Conservation (phyloP, 2,113 vertebrate genomes). For the Trachemys scripta region DNA sequence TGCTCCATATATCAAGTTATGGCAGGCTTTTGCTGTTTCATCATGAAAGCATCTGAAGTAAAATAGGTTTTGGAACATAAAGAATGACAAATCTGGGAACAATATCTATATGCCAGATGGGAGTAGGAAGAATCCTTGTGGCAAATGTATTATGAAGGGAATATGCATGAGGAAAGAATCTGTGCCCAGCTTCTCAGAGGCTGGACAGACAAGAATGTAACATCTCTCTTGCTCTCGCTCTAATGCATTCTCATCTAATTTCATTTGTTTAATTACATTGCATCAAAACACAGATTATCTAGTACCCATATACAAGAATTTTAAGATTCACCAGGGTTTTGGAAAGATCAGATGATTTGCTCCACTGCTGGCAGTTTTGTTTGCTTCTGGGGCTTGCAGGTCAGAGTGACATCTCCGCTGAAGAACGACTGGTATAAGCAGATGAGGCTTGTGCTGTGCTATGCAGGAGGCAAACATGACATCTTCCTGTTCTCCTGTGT, state of each 20-base stretch:
- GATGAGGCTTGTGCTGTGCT: not conserved
- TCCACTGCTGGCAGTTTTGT: not conserved
- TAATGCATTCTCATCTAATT: conserved; percentile 49
- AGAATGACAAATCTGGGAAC: conserved; percentile 79
- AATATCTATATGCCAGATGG: conserved; percentile 80
- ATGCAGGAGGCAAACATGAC: not conserved
- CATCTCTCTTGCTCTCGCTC: conserved; percentile 8
- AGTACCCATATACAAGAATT: not conserved
- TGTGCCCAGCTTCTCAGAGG: conserved; percentile 63
- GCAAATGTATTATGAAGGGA: conserved; percentile 77
- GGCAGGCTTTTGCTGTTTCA: conserved; percentile 73
- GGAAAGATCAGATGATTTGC: not conserved
- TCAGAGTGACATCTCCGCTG: not conserved
- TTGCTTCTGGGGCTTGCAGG: accelerated
- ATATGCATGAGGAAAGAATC: conserved; percentile 75
- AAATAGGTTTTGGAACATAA: conserved; percentile 78
- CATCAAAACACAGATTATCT: not conserved
- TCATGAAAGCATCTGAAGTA: conserved; percentile 75
- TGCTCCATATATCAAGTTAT: conserved; percentile 65
- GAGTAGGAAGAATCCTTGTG: conserved; percentile 80
- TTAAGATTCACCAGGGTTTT: not conserved
- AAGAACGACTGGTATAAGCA: not conserved
- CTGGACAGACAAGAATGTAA: conserved; percentile 63
- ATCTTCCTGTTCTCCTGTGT: accelerated
- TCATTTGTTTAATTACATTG: conserved; percentile 52